These are phyloP conservation scores for Rhizoglyphus robini DNA, from an alignment of 1,140 invertebrate species.

Conservation along the genomic window DNA sequence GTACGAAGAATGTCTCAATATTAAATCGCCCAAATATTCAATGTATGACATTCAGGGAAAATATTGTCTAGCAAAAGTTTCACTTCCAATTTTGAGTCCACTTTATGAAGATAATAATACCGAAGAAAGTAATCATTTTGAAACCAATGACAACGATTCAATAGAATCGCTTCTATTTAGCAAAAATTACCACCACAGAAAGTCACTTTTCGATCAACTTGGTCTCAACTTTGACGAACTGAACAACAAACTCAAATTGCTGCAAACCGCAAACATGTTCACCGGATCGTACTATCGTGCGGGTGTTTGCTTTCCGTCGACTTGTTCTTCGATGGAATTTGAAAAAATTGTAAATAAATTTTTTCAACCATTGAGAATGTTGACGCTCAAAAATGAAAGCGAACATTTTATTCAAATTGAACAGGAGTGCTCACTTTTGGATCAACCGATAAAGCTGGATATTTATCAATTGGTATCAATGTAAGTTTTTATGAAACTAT, in stretches of 20 bases:
- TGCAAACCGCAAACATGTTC: conserved; percentile 4
- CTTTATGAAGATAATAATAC: not conserved
- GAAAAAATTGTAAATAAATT: no score
- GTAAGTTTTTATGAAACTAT: no score
- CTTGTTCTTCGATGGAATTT: no score
- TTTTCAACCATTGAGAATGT: no score
- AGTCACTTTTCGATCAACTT: not conserved
- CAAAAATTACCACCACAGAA: no score
- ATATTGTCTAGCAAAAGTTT: not conserved
- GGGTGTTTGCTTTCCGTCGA: conserved; percentile 13
- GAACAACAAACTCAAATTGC: conserved; percentile 13
- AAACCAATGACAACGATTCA: not conserved
- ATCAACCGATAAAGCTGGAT: no score
- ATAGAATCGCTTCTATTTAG: no score
- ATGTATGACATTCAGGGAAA: not conserved
- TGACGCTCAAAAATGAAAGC: no score
- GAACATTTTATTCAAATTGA: no score
- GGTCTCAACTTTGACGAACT: not conserved
- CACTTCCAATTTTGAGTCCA: not conserved
- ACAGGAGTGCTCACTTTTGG: no score
- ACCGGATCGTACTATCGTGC: not conserved
- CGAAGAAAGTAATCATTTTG: not conserved
- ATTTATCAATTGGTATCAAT: no score
- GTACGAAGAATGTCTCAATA: conserved; percentile 27
- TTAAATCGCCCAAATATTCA: conserved; percentile 5